These are phyloP conservation scores for Plectropomus leopardus DNA, from an alignment of 2,113 vertebrate genomes.

Conservation along the genomic window DNA sequence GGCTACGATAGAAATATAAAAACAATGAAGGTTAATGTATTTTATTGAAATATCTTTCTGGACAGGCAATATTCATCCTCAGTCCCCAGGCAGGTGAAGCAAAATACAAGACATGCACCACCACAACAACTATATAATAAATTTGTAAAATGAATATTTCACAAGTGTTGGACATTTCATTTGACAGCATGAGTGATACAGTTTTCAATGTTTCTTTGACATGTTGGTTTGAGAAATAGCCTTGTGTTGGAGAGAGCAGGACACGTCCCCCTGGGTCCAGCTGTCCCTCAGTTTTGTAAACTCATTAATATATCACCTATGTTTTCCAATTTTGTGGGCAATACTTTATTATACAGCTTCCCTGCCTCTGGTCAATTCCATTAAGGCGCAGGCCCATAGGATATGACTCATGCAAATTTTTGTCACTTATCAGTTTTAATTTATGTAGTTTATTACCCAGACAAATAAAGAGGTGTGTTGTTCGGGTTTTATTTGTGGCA, in stretches of 20 bases:
- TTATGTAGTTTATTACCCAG: conserved; percentile 94
- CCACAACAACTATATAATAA: conserved; percentile 11
- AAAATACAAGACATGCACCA: conserved; percentile 24
- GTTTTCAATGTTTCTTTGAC: conserved; percentile 48
- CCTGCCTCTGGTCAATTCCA: conserved; percentile 67
- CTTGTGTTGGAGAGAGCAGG: conserved; percentile 42
- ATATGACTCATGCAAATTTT: conserved; percentile 92
- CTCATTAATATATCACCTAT: conserved; percentile 69
- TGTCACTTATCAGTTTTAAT: conserved; percentile 94
- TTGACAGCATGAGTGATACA: conserved; percentile 57
- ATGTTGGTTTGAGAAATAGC: conserved; percentile 60
- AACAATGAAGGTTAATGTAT: background rate
- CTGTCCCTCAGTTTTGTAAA: conserved; percentile 74
- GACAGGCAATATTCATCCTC: conserved; percentile 15
- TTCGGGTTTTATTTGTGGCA: conserved; percentile 94
- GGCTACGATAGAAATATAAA: conserved; percentile 10
- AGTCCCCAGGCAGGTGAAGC: background rate
- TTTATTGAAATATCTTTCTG: conserved; percentile 18
- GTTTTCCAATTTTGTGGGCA: conserved; percentile 62
- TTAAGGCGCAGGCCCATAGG: conserved; percentile 56
- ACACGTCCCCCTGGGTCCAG: conserved; percentile 50
- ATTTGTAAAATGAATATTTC: conserved; percentile 48
- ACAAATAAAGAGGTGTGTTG: conserved; percentile 95
- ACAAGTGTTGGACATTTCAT: conserved; percentile 41
- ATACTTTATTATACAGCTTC: conserved; percentile 55